Evolutionary conservation across 2,797 vertebrate species (phyloP).

Genomic region (Menidia menidia): DNA sequence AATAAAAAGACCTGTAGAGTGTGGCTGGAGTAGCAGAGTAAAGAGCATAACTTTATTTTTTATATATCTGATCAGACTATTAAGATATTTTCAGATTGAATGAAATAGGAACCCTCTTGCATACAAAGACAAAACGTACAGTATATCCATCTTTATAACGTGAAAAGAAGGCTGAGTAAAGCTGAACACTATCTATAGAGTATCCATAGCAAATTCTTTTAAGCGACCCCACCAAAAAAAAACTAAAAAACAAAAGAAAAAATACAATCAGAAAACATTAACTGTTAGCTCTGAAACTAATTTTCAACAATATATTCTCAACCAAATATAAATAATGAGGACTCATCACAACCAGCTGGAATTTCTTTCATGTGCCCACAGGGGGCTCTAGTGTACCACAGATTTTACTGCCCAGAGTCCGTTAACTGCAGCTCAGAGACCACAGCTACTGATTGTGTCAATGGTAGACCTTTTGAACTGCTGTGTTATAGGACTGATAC

Average conservation of each 20-base stretch:
- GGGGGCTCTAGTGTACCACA: constrained; percentile 94
- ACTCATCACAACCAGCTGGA: constrained; percentile 47
- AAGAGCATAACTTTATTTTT: constrained; percentile 11
- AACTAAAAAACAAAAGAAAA: constrained; percentile 12
- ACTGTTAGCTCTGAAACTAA: constrained; percentile 56
- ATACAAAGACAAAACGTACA: constrained; percentile 21
- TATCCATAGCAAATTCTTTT: constrained; percentile 18
- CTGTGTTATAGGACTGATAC: constrained; percentile 69
- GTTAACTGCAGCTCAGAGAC: constrained; percentile 58
- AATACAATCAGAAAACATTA: constrained; percentile 45
- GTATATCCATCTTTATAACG: constrained; percentile 10
- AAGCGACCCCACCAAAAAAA: constrained; percentile 19
- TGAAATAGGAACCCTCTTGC: constrained; percentile 9
- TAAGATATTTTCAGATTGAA: constrained; percentile 1
- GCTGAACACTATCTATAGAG: constrained; percentile 9
- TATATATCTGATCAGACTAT: constrained; percentile 9
- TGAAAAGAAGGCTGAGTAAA: constrained; percentile 11
- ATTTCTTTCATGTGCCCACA: constrained; percentile 83
- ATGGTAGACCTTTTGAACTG: constrained; percentile 79
- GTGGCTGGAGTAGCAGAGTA: constrained; percentile 9
- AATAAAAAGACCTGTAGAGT: background rate
- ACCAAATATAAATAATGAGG: constrained; percentile 55
- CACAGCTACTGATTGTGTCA: constrained; percentile 59
- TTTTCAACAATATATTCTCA: constrained; percentile 60
- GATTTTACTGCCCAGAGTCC: constrained; percentile 72